phyloP scores from a whole-genome alignment of 2,888 invertebrate species.

The Schizaphis graminum region DNA sequence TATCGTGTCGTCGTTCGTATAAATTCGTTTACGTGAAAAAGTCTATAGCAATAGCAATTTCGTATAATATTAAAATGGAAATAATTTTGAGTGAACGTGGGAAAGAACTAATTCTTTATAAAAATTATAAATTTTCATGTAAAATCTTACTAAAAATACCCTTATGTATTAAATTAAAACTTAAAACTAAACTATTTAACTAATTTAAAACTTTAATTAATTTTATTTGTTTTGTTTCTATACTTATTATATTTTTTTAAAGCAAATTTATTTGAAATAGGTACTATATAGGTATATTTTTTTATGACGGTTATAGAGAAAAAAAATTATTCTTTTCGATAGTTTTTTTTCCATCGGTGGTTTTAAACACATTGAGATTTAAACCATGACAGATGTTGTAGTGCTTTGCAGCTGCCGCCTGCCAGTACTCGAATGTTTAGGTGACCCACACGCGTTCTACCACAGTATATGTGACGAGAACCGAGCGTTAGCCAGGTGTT shows the following conservation, averaged over 20 bases:
- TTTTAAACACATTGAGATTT: constrained; percentile 18
- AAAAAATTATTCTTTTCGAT: constrained; percentile 17
- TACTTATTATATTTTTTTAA: neutral
- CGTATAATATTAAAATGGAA: constrained; percentile 13
- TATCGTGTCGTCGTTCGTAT: neutral
- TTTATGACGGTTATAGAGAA: neutral
- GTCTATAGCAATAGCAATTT: neutral
- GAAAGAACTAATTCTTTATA: constrained; percentile 17
- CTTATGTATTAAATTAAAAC: too few relatives aligned
- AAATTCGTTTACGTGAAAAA: neutral
- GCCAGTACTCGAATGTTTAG: neutral
- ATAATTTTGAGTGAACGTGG: constrained; percentile 28
- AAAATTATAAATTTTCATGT: neutral
- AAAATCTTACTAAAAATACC: neutral
- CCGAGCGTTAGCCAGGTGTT: constrained; percentile 48
- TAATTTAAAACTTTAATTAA: too few relatives aligned
- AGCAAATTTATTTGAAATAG: neutral
- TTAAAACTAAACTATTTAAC: too few relatives aligned
- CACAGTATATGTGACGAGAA: neutral
- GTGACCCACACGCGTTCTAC: constrained; percentile 3
- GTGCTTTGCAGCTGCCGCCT: constrained; percentile 60
- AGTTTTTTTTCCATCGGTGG: constrained; percentile 2
- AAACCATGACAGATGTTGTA: constrained; percentile 57
- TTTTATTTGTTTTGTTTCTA: neutral
- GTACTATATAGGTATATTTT: neutral